Base-by-base conservation (phyloP, 1,140 invertebrate genomes). In the Camponotus floridanus region DNA sequence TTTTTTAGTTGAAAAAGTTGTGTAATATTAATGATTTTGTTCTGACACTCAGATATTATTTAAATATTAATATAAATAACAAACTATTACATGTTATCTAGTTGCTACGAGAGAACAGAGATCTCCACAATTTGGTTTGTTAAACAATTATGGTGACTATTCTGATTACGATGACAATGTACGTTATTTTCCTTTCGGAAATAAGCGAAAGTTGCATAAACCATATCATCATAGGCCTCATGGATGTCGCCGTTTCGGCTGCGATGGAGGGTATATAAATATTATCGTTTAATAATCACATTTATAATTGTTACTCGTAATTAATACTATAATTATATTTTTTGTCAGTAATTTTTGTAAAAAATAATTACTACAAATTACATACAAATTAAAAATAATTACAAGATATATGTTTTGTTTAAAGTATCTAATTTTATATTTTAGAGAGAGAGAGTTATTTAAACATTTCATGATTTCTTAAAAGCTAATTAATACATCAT, bases 211-310 rank as follows among this genome's bases (percentile, higher is more conserved):
- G 7, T 18, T 39, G 55, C 57, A 70, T 26, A 81, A 83, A 1
- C 68, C 73, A 11, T 57, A 73, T 45, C 76, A 74, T 55, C 80
- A 55, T 33, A 79, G 21, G 61, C 61, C 61, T 3, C 39, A 26
- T 11, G 91, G 90, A 0, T 92, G 87, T 45, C 78, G 90, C 13
- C 88, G 91, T 73, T 89, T 88, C 33, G 78, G 71, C 3, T 91
- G 89, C 57, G 80, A 85, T 11, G 88, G 87, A 79, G 84, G 61
- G 88, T 88, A 79, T 26, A 31, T 79, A 11, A 6, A 62, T 45
- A 0, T 45, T 1, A 45, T 42, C 21, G 4, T 8, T 62, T 76
- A 65, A 67, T 45, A 8, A 36, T 33, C 33, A 51, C 18, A 3
- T 3, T 5, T 13, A 26, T 26, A 15, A 31, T 4, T 42, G 8